Evolutionary conservation across 1,140 invertebrate species (phyloP), one percentile per base, ranked within the genome.

Genomic region (Amyelois transitella): DNA sequence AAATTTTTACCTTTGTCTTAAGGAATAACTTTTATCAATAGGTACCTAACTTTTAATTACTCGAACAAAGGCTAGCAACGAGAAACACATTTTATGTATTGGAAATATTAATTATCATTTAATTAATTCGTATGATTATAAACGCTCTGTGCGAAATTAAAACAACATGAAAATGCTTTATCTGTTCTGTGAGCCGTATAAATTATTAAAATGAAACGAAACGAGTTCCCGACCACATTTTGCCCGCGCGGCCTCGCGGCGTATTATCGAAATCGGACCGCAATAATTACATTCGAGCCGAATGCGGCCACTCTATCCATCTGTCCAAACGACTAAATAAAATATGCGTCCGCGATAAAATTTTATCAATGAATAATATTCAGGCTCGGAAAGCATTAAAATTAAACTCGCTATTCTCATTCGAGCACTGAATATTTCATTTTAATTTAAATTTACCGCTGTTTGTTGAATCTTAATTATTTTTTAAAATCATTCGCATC

Each of bases 181-280:
- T 81, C 68, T 76, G 74, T 59, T 78, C 62, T 72, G 67, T 60
- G 72, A 72, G 61, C 63, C 53, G 68, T 70, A 81, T 82, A 75
- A 80, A 82, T 82, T 79, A 84, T 85, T 84, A 81, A 85, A 87
- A 84, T 82, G 75, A 72, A 85, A 77, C 75, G 77, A 77, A 81
- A 79, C 72, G 76, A 82, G 69, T 74, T 61, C 55, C 54, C 71
- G 72, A 82, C 79, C 81, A 72, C 80, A 82, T 85, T 85, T 75
- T 61, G 81, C 73, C 66, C 72, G 69, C 70, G 65, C 76, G 69
- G 72, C 70, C 80, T 83, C 80, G 74, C 74, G 68, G 69, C 71
- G 72, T 77, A 85, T 84, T 85, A 85, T 87, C 84, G 81, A 81
- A 85, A 82, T 81, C 81, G 72, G 72, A 79, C 81, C 79, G 72